These are phyloP conservation scores for Petromus typicus DNA, from an alignment of 2,113 vertebrate species.

Conservation along the genomic window DNA sequence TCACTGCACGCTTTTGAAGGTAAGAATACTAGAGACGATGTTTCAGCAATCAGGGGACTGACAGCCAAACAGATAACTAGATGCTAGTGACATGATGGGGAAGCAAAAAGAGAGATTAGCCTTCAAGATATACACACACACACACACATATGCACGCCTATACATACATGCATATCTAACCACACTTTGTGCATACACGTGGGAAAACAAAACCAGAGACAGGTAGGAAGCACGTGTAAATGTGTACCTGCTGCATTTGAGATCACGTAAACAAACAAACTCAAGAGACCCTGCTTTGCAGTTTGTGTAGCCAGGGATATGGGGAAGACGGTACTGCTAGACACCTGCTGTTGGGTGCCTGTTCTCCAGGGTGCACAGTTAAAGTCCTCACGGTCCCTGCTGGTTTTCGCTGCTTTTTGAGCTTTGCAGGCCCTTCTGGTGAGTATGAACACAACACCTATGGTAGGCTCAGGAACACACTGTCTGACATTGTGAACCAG, in stretches of 20 bases:
- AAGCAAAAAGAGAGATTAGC: background rate
- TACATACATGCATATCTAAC: background rate
- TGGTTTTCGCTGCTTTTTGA: background rate
- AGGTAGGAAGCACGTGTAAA: background rate
- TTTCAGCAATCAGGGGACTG: background rate
- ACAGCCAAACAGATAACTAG: background rate
- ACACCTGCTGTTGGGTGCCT: background rate
- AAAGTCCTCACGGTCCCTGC: background rate
- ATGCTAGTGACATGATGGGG: background rate
- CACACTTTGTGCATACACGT: fast-evolving
- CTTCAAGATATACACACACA: background rate
- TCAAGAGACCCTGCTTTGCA: background rate
- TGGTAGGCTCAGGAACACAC: background rate
- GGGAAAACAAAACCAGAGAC: background rate
- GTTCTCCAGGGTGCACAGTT: no score
- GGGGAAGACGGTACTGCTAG: no score
- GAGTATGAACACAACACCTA: background rate
- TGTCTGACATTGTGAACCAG: background rate
- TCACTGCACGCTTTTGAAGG: background rate
- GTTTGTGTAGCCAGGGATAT: background rate
- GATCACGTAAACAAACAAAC: no score
- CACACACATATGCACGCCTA: background rate
- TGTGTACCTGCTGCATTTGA: background rate
- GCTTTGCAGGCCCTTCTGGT: background rate
- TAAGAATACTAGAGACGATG: background rate